phyloP scores from a whole-genome alignment of 2,797 vertebrate genomes.

The Ibycter americanus region DNA sequence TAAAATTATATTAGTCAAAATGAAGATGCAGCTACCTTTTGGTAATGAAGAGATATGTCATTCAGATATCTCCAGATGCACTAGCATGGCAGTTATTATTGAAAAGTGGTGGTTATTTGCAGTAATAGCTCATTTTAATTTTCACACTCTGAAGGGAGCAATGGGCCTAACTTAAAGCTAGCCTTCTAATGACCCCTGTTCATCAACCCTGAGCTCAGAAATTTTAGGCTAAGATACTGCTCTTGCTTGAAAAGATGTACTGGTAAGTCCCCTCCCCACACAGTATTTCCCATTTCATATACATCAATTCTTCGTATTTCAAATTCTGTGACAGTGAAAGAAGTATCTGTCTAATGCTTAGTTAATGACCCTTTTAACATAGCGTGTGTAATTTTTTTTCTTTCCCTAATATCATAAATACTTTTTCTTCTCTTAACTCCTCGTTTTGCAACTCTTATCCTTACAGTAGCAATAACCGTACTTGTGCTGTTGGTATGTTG shows the following conservation, averaged over 20 bases:
- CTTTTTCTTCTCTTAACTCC: background rate
- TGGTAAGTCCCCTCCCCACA: background rate
- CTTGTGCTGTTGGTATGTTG: background rate
- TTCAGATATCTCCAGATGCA: background rate
- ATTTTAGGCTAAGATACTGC: background rate
- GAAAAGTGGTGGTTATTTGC: background rate
- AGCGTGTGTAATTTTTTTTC: background rate
- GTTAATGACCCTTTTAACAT: background rate
- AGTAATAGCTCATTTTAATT: background rate
- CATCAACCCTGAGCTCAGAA: background rate
- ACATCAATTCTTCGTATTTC: background rate
- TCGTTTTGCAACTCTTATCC: background rate
- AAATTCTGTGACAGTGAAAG: background rate
- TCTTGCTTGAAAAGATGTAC: background rate
- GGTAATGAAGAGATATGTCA: background rate
- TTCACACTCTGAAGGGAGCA: background rate
- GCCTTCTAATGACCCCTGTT: background rate
- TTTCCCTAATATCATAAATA: background rate
- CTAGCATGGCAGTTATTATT: background rate
- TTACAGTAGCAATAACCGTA: rapidly evolving
- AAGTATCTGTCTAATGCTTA: background rate
- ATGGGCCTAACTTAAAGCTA: background rate
- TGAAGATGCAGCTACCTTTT: background rate
- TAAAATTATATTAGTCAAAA: background rate
- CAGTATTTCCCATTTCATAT: background rate